Evolutionary conservation across 2,888 invertebrate genomes (phyloP), one percentile per base, ranked within the genome.

Genomic region (Drosophila recens): DNA sequence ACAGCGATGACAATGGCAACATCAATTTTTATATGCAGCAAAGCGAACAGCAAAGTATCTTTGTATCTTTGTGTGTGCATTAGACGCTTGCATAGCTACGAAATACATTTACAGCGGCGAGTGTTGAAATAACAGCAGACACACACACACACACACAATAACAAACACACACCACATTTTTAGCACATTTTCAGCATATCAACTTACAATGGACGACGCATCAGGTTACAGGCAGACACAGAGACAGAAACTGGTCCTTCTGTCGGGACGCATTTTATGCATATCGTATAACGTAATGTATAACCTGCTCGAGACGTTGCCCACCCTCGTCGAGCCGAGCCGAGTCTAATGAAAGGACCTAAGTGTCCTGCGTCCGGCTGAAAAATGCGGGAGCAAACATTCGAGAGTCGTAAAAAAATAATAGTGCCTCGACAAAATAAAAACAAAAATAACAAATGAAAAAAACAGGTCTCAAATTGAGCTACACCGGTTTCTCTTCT

Each of bases 171-270:
- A 70, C 57, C 87, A 87, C 88, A 89, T 79, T 80, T 90, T 86
- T 86, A 79, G 87, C 90, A 86, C 90, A 90, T 90, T 86, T 86
- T 73, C 84, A 70, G 81, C 75, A 75, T 90, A 87, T 87, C 89
- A 72, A 63, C 72, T 86, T 90, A 90, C 90, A 89, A 66, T 69
- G 69, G 65, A 86, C 77, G 23, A 68, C 52, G 84, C 88, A 69
- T 85, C 84, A 89, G 74, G 90, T 85, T 85, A 82, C 88, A 71
- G 66, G 68, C 23, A 42, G 45, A 17, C 17, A n/a, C n/a, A n/a
- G n/a, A 17, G 45, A 20, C 10, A 13, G 27, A 27, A 23, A 13
- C 17, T 9, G 38, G 38, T 54, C 53, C 53, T 43, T 43, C 10
- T 17, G 15, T 17, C 30, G 20, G n/a, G 43, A 9, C 33, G 40